phyloP scores from a whole-genome alignment of 2,888 invertebrate species.

The Heliconius sara region DNA sequence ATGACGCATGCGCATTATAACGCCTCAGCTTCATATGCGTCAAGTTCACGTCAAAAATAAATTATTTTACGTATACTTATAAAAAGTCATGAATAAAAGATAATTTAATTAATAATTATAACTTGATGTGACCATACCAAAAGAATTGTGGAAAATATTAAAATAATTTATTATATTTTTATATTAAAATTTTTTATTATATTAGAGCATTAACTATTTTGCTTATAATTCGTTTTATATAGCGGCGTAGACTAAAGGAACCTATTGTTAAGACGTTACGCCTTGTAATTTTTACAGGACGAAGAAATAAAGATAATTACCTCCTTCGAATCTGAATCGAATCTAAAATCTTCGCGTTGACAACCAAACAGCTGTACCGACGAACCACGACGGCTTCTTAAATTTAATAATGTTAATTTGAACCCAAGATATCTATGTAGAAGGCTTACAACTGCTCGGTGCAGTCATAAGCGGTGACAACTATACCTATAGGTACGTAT shows the following conservation, averaged over 20 bases:
- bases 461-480: no score
- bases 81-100: background rate
- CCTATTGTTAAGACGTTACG: background rate
- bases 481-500: background rate
- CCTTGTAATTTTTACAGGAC: no score
- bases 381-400: no score
- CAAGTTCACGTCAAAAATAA: background rate
- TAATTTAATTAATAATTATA: background rate
- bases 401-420: background rate
- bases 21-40: background rate
- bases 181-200: background rate
- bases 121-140: background rate
- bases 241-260: background rate
- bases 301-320: no score
- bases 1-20: background rate
- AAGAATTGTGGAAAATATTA: background rate
- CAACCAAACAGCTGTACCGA: background rate
- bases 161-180: background rate
- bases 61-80: background rate
- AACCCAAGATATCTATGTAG: background rate
- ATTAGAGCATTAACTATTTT: background rate
- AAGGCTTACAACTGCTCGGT: background rate
- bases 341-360: background rate
- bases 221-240: background rate
- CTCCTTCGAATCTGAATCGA: background rate